These are phyloP conservation scores for Andrena dorsata DNA, from an alignment of 2,888 invertebrate genomes.

Conservation along the genomic window DNA sequence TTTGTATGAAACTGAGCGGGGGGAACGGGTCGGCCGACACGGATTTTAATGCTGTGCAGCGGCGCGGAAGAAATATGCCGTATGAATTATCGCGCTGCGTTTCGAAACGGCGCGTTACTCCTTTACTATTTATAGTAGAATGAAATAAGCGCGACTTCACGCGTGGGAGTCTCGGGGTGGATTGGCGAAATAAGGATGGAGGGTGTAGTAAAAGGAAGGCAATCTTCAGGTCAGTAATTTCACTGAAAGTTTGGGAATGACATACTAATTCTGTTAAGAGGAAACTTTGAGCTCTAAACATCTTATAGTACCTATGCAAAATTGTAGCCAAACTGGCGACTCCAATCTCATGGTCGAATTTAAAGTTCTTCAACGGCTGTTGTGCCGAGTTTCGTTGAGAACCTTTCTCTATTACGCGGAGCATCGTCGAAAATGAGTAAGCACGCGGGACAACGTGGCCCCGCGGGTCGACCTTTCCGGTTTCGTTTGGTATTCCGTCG, in stretches of 20 bases:
- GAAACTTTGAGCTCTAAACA: too few relatives aligned
- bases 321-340: too few relatives aligned
- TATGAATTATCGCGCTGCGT: slow-evolving; percentile 57
- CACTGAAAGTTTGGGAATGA: too few relatives aligned
- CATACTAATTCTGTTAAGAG: too few relatives aligned
- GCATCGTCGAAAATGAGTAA: not conserved
- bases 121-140: slow-evolving; percentile 56
- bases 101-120: slow-evolving; percentile 56
- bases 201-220: too few relatives aligned
- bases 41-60: slow-evolving; percentile 57
- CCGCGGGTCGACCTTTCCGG: slow-evolving; percentile 41
- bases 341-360: too few relatives aligned
- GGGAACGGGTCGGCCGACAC: not conserved
- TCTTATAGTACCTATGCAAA: too few relatives aligned
- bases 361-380: not conserved
- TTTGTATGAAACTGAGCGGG: slow-evolving; percentile 31
- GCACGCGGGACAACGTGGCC: not conserved
- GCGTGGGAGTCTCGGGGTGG: slow-evolving; percentile 14
- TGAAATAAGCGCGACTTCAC: not conserved
- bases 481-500: slow-evolving; percentile 54
- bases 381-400: not conserved
- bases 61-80: slow-evolving; percentile 61
- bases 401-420: not conserved
- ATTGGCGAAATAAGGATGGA: too few relatives aligned
- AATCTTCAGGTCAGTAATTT: too few relatives aligned